These are phyloP conservation scores for Pseudochirops corinnae DNA, from an alignment of 2,797 vertebrate genomes.

Conservation along the genomic window DNA sequence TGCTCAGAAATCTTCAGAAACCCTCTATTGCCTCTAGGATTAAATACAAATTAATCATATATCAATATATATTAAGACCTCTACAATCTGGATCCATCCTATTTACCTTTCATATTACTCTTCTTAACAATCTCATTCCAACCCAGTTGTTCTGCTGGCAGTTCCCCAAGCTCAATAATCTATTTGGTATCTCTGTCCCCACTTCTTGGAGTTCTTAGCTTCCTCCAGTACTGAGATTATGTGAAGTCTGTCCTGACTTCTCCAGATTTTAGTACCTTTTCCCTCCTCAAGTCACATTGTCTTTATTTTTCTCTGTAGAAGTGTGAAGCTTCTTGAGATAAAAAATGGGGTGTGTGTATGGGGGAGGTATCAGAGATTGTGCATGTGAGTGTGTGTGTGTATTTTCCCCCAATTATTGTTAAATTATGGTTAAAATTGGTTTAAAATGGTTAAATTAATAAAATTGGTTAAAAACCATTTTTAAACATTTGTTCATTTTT, in stretches of 20 bases:
- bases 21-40: not conserved
- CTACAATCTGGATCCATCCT: not conserved
- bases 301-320: not conserved
- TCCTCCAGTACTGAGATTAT: not conserved
- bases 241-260: not conserved
- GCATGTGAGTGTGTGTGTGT: too few relatives aligned
- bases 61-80: not conserved
- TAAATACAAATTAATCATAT: not conserved
- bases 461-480: too few relatives aligned
- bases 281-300: not conserved
- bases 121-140: not conserved
- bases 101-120: not conserved
- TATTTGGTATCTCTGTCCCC: not conserved
- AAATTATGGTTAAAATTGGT: too few relatives aligned
- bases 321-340: not conserved
- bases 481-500: not conserved
- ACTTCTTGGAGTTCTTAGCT: not conserved
- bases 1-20: not conserved
- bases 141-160: not conserved
- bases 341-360: not conserved
- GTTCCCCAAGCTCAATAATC: not conserved
- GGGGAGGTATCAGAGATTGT: not conserved
- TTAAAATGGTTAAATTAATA: too few relatives aligned
- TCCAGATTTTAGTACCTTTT: not conserved
- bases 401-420: not conserved